phyloP scores from a whole-genome alignment of 2,888 invertebrate genomes.

The Dicranocentrus wangi region DNA sequence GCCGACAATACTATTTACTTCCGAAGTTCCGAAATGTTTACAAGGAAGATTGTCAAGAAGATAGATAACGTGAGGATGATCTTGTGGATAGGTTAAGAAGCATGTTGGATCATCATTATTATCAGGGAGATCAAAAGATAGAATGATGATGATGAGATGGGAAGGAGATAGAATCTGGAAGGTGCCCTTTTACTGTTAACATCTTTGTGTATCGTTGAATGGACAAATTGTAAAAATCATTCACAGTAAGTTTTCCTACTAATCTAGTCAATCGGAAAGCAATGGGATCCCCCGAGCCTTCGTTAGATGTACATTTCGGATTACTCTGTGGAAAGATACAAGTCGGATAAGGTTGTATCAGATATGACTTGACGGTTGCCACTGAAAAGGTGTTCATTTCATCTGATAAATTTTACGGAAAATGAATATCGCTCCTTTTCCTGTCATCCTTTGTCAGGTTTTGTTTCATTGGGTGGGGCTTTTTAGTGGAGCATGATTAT shows the following conservation, averaged over 20 bases:
- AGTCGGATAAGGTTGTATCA: slow-evolving; percentile 46
- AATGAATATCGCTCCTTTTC: slow-evolving; percentile 42
- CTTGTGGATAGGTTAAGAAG: slow-evolving; percentile 37
- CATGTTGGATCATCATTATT: slow-evolving; percentile 25
- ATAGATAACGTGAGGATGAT: slow-evolving; percentile 47
- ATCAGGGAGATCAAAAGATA: slow-evolving; percentile 18
- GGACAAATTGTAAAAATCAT: slow-evolving; percentile 21
- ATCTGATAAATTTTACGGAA: slow-evolving; percentile 54
- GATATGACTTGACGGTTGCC: slow-evolving; percentile 60
- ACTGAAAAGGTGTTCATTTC: slow-evolving; percentile 57
- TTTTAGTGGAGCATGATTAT: no score
- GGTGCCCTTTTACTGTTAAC: slow-evolving; percentile 1
- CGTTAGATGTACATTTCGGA: not conserved
- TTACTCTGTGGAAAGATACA: slow-evolving; percentile 24
- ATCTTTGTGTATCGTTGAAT: slow-evolving; percentile 18
- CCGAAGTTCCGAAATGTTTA: slow-evolving; percentile 2
- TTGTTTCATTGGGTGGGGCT: slow-evolving; percentile 14
- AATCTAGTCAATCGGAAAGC: not conserved
- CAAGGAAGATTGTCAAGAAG: slow-evolving; percentile 54
- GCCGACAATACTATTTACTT: slow-evolving; percentile 39
- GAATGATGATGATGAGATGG: slow-evolving; percentile 3
- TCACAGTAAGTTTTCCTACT: not conserved
- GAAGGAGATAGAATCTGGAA: not conserved
- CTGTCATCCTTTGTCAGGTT: slow-evolving; percentile 35
- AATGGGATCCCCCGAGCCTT: not conserved